phyloP scores from a whole-genome alignment of 2,797 vertebrate genomes.

The Myotis planiceps region DNA sequence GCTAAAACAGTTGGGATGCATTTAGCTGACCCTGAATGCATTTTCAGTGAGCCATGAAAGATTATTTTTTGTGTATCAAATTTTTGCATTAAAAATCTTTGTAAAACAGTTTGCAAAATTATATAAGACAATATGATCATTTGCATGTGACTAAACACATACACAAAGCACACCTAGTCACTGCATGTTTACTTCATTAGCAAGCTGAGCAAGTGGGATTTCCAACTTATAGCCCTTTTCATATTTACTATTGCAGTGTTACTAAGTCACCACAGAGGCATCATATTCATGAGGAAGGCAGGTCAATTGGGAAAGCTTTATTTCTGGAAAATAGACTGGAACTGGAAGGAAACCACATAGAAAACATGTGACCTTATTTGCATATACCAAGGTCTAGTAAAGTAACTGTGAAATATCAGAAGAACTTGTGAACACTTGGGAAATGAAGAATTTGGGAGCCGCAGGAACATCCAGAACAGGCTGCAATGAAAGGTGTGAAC shows the following conservation, averaged over 20 bases:
- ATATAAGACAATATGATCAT: neutral
- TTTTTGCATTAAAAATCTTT: neutral
- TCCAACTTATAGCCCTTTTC: neutral
- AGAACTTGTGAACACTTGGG: neutral
- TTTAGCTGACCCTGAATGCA: neutral
- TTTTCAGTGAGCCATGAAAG: neutral
- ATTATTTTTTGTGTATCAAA: neutral
- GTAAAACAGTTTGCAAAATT: neutral
- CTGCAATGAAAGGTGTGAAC: neutral
- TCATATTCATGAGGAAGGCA: neutral
- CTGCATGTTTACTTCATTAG: neutral
- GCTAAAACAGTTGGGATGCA: neutral
- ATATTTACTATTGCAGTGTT: neutral
- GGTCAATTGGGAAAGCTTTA: neutral
- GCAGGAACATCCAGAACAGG: neutral
- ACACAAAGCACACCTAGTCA: neutral
- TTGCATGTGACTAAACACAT: neutral
- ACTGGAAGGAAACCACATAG: rapidly evolving
- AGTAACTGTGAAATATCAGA: neutral
- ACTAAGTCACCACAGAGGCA: neutral
- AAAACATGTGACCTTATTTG: neutral
- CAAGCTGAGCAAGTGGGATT: neutral
- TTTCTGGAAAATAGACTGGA: neutral
- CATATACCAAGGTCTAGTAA: rapidly evolving
- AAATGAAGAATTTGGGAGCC: neutral